phyloP scores from a whole-genome alignment of 1,140 invertebrate genomes.

The Temnothorax curvispinosus region DNA sequence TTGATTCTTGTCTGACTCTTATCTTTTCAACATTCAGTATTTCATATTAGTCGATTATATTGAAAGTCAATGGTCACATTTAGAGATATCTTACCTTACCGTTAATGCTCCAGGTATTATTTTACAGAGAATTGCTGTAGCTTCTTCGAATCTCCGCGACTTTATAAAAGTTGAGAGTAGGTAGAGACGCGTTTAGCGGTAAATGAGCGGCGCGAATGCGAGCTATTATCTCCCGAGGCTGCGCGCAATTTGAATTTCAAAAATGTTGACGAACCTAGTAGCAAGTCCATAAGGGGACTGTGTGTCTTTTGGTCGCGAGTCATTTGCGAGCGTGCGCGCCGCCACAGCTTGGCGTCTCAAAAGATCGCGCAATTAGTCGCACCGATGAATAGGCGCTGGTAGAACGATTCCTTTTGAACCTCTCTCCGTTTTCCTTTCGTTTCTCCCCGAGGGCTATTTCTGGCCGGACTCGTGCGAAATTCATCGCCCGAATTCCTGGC shows the following conservation, averaged over 20 bases:
- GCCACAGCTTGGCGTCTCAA: background rate
- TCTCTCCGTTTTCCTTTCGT: background rate
- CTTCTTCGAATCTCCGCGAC: background rate
- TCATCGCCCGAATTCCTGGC: conserved; percentile 47
- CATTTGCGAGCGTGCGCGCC: background rate
- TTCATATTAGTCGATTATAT: background rate
- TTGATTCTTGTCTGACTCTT: background rate
- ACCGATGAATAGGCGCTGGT: conserved; percentile 25
- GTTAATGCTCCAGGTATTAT: background rate
- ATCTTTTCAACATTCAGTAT: background rate
- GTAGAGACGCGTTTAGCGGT: background rate
- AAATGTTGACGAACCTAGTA: conserved; percentile 3
- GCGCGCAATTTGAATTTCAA: conserved; percentile 46
- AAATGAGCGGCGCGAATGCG: conserved; percentile 19
- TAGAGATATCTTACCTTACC: conserved; percentile 8
- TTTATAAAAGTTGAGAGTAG: background rate
- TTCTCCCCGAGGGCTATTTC: conserved; percentile 25
- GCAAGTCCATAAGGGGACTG: background rate
- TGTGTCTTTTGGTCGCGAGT: background rate
- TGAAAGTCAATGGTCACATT: background rate
- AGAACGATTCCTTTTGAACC: conserved; percentile 45
- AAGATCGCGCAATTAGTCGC: conserved; percentile 56
- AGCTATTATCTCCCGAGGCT: conserved; percentile 10
- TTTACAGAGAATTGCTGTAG: background rate
- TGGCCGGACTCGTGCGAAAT: conserved; percentile 43